Evolutionary conservation across 2,797 vertebrate species (phyloP).

Genomic region (Odontamblyopus lacepedii): DNA sequence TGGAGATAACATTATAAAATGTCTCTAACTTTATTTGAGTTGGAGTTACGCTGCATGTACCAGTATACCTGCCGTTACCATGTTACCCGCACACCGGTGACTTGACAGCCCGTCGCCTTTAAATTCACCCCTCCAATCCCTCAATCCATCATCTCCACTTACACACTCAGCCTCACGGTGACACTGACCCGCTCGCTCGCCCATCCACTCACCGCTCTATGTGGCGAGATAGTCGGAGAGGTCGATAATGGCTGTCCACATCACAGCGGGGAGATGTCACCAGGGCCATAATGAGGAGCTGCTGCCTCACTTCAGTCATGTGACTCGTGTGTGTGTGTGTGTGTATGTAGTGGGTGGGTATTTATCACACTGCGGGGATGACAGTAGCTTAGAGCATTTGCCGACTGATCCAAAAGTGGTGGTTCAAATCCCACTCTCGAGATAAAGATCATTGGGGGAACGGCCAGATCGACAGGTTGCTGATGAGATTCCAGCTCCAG

Average conservation of each 20-base stretch:
- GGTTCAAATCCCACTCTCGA: too few relatives aligned
- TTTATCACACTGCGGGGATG: too few relatives aligned
- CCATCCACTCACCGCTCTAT: conserved; percentile 29
- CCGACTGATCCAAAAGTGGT: too few relatives aligned
- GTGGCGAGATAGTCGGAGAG: conserved; percentile 32
- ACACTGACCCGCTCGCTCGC: conserved; percentile 58
- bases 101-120: conserved; percentile 44
- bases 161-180: conserved; percentile 43
- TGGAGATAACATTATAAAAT: too few relatives aligned
- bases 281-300: conserved; percentile 37
- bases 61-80: conserved; percentile 33
- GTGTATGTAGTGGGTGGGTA: not conserved
- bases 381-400: too few relatives aligned
- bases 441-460: too few relatives aligned
- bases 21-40: not conserved
- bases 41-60: not conserved
- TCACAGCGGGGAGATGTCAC: conserved; percentile 47
- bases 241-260: conserved; percentile 60
- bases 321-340: not conserved
- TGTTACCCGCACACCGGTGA: conserved; percentile 16
- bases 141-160: conserved; percentile 50
- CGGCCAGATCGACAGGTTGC: too few relatives aligned
- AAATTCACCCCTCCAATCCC: conserved; percentile 36
- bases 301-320: conserved; percentile 20
- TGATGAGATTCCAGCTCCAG: too few relatives aligned